phyloP scores from a whole-genome alignment of 2,797 vertebrate species.

The Notolabrus celidotus region DNA sequence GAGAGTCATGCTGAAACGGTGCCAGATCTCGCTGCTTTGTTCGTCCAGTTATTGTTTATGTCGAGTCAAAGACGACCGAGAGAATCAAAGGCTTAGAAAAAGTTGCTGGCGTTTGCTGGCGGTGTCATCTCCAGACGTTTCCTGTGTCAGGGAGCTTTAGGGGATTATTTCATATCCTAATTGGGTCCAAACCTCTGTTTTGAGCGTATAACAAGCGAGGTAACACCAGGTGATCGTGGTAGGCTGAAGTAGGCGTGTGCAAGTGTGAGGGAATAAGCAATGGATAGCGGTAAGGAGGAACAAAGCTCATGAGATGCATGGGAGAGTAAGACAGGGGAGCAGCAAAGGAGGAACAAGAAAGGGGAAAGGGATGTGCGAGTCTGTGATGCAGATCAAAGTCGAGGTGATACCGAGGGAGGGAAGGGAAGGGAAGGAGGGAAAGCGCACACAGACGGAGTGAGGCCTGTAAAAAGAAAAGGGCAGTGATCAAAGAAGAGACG shows the following conservation, averaged over 20 bases:
- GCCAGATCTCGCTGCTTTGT: constrained; percentile 11
- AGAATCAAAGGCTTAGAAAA: constrained; percentile 16
- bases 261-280: constrained; percentile 28
- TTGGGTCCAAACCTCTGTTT: constrained; percentile 9
- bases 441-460: constrained; percentile 49
- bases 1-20: constrained; percentile 48
- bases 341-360: constrained; percentile 57
- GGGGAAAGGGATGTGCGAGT: constrained; percentile 52
- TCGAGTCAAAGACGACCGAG: constrained; percentile 22
- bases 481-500: constrained; percentile 81
- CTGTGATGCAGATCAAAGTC: constrained; percentile 79
- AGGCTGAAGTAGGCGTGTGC: background rate
- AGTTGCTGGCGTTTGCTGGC: constrained; percentile 7
- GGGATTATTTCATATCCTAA: constrained; percentile 7
- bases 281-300: constrained; percentile 44
- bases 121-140: constrained; percentile 7
- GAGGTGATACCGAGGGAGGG: constrained; percentile 66
- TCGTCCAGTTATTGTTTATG: constrained; percentile 42
- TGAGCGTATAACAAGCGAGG: constrained; percentile 15
- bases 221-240: constrained; percentile 1
- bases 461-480: constrained; percentile 67
- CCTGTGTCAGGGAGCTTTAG: background rate
- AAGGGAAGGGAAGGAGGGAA: constrained; percentile 55
- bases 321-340: constrained; percentile 37
- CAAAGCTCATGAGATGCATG: constrained; percentile 38